These are phyloP conservation scores for Hymenopus coronatus DNA, from an alignment of 2,888 invertebrate species.

Conservation along the genomic window DNA sequence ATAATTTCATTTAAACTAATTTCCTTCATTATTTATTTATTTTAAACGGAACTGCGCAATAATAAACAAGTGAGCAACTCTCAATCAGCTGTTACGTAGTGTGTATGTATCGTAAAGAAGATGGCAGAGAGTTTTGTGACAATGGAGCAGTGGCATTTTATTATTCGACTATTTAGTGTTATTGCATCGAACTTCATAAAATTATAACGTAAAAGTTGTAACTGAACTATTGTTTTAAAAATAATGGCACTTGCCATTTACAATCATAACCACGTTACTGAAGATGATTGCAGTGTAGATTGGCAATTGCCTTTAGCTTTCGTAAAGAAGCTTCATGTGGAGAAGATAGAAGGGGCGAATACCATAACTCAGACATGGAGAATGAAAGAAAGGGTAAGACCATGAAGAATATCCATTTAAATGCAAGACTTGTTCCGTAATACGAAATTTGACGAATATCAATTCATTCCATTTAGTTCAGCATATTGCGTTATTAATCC, in stretches of 20 bases:
- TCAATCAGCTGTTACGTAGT: background rate
- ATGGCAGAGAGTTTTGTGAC: background rate
- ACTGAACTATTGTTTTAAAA: background rate
- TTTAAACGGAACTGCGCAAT: background rate
- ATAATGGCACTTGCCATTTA: background rate
- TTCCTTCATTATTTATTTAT: too few species aligned
- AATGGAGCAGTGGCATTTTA: background rate
- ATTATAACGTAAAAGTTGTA: background rate
- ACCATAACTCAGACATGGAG: constrained; percentile 80
- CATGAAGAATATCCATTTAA: too few species aligned
- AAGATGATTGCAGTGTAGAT: constrained; percentile 52
- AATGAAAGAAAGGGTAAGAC: constrained; percentile 81
- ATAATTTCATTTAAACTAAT: too few species aligned
- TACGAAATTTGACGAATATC: background rate
- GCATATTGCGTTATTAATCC: background rate
- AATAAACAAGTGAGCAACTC: background rate
- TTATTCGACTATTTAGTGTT: background rate
- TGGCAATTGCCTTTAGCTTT: constrained; percentile 71
- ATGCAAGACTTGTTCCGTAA: background rate
- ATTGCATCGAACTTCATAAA: background rate
- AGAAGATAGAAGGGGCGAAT: constrained; percentile 64
- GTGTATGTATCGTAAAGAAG: background rate
- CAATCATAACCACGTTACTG: background rate
- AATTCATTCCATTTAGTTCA: background rate
- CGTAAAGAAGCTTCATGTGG: constrained; percentile 69